These are phyloP conservation scores for Lasioglossum zephyrum DNA, from an alignment of 2,888 invertebrate species.

Conservation along the genomic window DNA sequence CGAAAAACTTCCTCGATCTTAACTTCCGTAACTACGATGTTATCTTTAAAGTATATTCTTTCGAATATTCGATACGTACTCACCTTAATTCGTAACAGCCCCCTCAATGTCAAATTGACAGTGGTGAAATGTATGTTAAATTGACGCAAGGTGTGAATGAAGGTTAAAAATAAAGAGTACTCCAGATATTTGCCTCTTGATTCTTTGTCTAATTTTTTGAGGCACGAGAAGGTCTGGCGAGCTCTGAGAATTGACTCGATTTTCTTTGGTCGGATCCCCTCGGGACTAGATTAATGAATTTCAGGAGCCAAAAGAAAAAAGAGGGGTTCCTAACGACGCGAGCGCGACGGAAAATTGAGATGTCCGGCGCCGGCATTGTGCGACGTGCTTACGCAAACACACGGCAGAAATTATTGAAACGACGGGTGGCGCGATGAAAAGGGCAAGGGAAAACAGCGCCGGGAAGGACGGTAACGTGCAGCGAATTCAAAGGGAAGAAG, in stretches of 20 bases:
- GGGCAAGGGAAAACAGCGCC: constrained; percentile 14
- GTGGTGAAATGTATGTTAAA: neutral
- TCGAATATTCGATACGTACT: too few relatives aligned
- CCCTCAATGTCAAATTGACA: too few relatives aligned
- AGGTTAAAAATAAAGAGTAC: neutral
- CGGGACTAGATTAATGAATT: neutral
- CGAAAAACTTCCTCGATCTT: too few relatives aligned
- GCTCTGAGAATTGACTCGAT: neutral
- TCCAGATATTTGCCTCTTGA: neutral
- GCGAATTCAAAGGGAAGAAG: constrained; percentile 39
- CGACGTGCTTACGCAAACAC: constrained; percentile 63
- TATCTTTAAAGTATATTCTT: too few relatives aligned
- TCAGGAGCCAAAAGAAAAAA: neutral
- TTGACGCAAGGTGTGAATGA: neutral
- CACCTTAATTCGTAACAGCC: too few relatives aligned
- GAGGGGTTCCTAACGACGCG: neutral
- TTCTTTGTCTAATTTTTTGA: neutral
- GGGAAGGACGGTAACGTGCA: constrained; percentile 4
- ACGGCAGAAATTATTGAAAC: constrained; percentile 69
- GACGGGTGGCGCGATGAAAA: constrained; percentile 42
- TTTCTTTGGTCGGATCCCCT: neutral
- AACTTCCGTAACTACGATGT: too few relatives aligned
- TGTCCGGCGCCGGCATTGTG: constrained; percentile 59
- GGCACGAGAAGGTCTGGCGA: neutral
- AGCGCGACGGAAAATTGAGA: constrained; percentile 63